Percentiles rank a stretch among this genome's conserved stretches.
These are phyloP conservation scores for Limenitis camilla DNA, from an alignment of 2,888 invertebrate species.

Conservation along the genomic window DNA sequence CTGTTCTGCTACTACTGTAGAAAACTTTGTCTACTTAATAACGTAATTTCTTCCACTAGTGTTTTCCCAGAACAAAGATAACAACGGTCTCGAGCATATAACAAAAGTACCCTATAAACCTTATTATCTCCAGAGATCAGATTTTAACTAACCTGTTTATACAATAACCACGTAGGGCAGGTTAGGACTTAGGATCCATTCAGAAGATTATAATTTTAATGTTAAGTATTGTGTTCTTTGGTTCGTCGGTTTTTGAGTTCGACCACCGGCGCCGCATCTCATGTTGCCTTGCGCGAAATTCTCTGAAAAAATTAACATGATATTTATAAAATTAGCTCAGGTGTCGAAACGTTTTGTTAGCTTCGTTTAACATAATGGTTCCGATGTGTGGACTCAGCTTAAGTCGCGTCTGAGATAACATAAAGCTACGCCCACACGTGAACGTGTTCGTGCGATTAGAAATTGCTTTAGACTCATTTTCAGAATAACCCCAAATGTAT, in stretches of 20 bases:
- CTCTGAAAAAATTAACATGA: conserved; percentile 54
- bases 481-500: neutral
- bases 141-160: conserved; percentile 7
- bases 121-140: neutral
- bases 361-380: conserved; percentile 30
- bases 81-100: neutral
- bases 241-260: conserved; percentile 29
- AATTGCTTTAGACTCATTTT: conserved; percentile 1
- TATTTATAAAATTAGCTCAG: conserved; percentile 50
- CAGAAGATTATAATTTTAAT: conserved; percentile 31
- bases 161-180: conserved; percentile 7
- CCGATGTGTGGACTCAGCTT: conserved; percentile 22
- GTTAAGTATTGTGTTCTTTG: conserved; percentile 26
- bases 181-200: conserved; percentile 27
- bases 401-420: conserved; percentile 16
- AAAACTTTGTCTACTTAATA: no score
- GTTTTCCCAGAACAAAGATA: no score
- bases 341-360: conserved; percentile 45
- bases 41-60: no score
- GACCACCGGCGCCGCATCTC: conserved; percentile 60
- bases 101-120: conserved; percentile 1
- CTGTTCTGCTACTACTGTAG: no score
- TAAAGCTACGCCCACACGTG: conserved; percentile 19
- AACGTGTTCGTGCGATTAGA: conserved; percentile 3
- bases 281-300: conserved; percentile 49